Percentiles rank a stretch among this genome's conserved stretches.
Evolutionary conservation across 2,113 vertebrate genomes (phyloP).

Genomic region (Anthoscopus minutus): DNA sequence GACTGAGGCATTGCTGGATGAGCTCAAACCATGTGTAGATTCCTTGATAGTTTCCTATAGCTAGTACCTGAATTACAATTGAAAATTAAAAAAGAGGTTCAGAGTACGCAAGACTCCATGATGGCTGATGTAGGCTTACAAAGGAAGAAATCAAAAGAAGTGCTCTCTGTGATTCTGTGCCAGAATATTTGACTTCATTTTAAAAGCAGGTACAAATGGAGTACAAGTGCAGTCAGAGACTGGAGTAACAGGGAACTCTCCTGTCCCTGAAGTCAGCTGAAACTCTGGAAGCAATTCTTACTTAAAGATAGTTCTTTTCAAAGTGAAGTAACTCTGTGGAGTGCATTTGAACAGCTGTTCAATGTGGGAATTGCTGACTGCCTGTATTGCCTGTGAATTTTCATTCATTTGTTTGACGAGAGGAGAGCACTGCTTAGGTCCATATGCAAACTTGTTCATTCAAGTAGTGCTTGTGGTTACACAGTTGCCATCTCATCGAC

Average conservation of each 20-base stretch:
- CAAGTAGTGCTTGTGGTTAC: not conserved
- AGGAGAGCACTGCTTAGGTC: not conserved
- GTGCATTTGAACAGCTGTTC: not conserved
- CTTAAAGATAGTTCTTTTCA: not conserved
- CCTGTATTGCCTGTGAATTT: not conserved
- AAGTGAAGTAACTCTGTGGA: not conserved
- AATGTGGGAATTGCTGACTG: not conserved
- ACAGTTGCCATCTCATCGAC: not conserved
- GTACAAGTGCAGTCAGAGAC: not conserved
- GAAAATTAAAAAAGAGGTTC: not conserved
- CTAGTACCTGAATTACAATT: not conserved
- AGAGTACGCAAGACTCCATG: not conserved
- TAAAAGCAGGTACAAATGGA: not conserved
- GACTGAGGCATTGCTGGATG: not conserved
- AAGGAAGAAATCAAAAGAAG: not conserved
- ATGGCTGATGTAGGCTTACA: not conserved
- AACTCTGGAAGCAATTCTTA: not conserved
- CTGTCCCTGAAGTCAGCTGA: not conserved
- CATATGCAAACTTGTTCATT: not conserved
- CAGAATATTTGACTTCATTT: not conserved
- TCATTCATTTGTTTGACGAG: not conserved
- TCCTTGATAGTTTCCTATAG: not conserved
- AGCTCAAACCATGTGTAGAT: not conserved
- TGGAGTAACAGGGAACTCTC: not conserved
- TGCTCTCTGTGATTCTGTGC: not conserved